Base-by-base conservation (phyloP, 2,113 vertebrate species). In the Apteryx mantelli region DNA sequence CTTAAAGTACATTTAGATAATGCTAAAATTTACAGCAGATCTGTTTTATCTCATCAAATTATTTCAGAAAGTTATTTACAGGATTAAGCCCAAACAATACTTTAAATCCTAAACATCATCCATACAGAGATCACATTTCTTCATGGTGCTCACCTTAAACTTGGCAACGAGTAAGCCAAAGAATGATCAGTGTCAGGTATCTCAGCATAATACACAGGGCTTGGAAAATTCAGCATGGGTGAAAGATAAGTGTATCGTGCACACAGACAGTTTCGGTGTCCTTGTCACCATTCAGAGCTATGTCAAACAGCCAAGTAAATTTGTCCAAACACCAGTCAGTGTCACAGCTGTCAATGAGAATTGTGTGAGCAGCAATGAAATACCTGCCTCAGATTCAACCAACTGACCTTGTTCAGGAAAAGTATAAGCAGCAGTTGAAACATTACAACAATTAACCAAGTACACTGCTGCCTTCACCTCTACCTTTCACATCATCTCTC, bases 171-270 rank as follows among this genome's bases (percentile, higher is more conserved):
- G 75, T 55, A 66, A 87, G 84, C 11, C 2, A 2, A 82, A 66
- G 70, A 66, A 74, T 2, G 5, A 85, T 85, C 89, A 66, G 93
- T 91, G 91, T 95, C 96, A 86, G 65, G 46, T 97, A 86, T 93
- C 97, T 36, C 36, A 93, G 48, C 22, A 46, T 68, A 89, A 89
- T 80, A 75, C 58, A 89, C 22, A 75, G 75, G 87, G 28, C 87
- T 75, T 78, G 95, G 93, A 97, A 97, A 96, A 97, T 97, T 95
- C 91, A 94, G 46, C 65, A 22, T 0, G 42, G 34, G 40, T 63
- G 71, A 93, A 73, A 95, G 94, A 95, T 92, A 95, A 90, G 93
- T n/a, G 0, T 25, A 90, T 83, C 93, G 28, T 17, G 9, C 84
- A 60, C 81, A 85, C 71, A 77, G 56, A 38, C 6, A 5, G 81